Conservation (phyloP, 2,113 vertebrate genomes). For the Callopanchax toddi region DNA sequence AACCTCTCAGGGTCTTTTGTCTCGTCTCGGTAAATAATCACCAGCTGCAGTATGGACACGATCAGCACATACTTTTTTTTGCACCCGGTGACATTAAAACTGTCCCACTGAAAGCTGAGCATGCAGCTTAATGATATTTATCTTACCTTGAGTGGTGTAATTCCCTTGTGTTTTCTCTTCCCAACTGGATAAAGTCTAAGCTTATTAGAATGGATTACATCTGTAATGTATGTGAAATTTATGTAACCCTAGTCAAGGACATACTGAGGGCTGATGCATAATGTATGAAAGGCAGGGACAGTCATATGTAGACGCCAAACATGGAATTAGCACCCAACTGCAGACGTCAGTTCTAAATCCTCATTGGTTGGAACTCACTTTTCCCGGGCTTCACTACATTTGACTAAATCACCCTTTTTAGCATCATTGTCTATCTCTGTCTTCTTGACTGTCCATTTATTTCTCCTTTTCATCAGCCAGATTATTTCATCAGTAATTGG, state of each 20-base stretch:
- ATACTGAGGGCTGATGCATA: slow-evolving; percentile 66
- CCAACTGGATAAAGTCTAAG: slow-evolving; percentile 67
- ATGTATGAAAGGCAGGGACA: slow-evolving; percentile 59
- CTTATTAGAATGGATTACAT: slow-evolving; percentile 79
- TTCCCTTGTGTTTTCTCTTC: slow-evolving; percentile 43
- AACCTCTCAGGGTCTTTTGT: background rate
- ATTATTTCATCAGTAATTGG: slow-evolving; percentile 50
- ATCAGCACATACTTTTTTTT: slow-evolving; percentile 9
- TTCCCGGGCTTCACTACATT: slow-evolving; percentile 9
- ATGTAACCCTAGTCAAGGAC: slow-evolving; percentile 73
- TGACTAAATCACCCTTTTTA: slow-evolving; percentile 20
- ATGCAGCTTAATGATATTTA: slow-evolving; percentile 49
- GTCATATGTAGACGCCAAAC: slow-evolving; percentile 38
- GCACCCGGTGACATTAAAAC: slow-evolving; percentile 46
- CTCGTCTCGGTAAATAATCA: slow-evolving; percentile 27
- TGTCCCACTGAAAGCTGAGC: slow-evolving; percentile 27
- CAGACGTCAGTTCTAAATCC: slow-evolving; percentile 8
- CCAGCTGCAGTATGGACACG: slow-evolving; percentile 23
- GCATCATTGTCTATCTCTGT: background rate
- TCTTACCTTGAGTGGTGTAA: slow-evolving; percentile 45
- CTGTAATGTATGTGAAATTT: slow-evolving; percentile 75
- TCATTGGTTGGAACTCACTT: slow-evolving; percentile 37
- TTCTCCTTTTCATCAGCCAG: slow-evolving; percentile 33
- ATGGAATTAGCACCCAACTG: slow-evolving; percentile 23
- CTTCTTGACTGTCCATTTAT: slow-evolving; percentile 26